Conservation (phyloP, 2,113 vertebrate genomes). For the Podarcis muralis region DNA sequence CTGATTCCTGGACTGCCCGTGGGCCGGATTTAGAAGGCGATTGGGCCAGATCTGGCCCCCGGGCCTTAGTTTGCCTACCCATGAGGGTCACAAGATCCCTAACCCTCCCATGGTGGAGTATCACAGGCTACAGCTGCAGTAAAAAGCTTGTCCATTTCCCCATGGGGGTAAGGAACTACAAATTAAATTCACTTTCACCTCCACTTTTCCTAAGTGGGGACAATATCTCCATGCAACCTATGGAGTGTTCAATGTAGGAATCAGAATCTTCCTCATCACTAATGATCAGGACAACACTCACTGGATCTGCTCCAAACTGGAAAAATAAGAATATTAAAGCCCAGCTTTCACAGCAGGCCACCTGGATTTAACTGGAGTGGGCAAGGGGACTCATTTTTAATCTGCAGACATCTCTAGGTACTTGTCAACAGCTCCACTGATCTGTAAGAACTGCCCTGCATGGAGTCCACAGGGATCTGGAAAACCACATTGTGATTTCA, state of each 20-base stretch:
- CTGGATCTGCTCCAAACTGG: background rate
- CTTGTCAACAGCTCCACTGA: background rate
- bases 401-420: background rate
- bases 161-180: background rate
- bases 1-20: too few relatives aligned
- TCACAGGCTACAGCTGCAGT: background rate
- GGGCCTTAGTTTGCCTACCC: too few relatives aligned
- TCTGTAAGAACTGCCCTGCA: background rate
- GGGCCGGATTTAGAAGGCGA: too few relatives aligned
- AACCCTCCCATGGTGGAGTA: too few relatives aligned
- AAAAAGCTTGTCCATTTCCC: background rate
- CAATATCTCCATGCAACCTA: background rate
- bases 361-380: background rate
- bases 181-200: background rate
- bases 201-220: too few relatives aligned
- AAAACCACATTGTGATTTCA: background rate
- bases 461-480: too few relatives aligned
- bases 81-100: too few relatives aligned
- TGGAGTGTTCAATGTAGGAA: fast-evolving
- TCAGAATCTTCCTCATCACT: fast-evolving
- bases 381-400: background rate
- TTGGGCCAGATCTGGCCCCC: too few relatives aligned
- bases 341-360: background rate
- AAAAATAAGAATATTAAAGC: background rate
- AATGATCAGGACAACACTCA: too few relatives aligned